Percentiles rank a stretch among this genome's conserved stretches.
These are phyloP conservation scores for Cryptus armator DNA, from an alignment of 2,888 invertebrate species.

Conservation along the genomic window DNA sequence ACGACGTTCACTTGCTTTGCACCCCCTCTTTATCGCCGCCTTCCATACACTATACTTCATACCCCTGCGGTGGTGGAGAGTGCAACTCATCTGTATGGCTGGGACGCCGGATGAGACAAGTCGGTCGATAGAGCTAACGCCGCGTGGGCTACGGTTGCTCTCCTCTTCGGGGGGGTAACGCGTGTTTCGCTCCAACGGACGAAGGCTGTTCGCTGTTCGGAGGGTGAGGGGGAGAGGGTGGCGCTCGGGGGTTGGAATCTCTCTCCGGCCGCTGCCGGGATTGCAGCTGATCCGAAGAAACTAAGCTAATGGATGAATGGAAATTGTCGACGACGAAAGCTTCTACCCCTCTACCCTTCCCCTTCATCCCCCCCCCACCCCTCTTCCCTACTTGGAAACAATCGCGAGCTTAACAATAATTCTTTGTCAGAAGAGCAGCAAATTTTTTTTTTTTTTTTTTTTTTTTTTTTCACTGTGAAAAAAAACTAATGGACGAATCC, in stretches of 20 bases:
- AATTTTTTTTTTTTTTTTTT: neutral
- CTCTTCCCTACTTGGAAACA: slow-evolving; percentile 32
- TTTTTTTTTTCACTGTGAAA: neutral
- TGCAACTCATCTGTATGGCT: slow-evolving; percentile 80
- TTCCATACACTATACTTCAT: neutral
- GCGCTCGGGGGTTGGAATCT: neutral
- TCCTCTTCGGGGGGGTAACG: slow-evolving; percentile 57
- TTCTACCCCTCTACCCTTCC: slow-evolving; percentile 55
- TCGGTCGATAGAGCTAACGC: slow-evolving; percentile 84
- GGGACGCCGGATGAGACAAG: slow-evolving; percentile 82
- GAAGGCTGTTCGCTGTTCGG: slow-evolving; percentile 10
- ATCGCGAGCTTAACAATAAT: slow-evolving; percentile 2
- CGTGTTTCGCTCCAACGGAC: slow-evolving; percentile 61
- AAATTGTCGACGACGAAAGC: slow-evolving; percentile 48
- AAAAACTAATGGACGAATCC: slow-evolving; percentile 46
- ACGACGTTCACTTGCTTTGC: neutral
- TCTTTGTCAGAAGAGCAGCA: slow-evolving; percentile 24
- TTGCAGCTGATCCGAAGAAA: slow-evolving; percentile 25
- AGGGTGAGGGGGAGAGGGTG: too few species aligned
- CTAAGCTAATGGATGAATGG: slow-evolving; percentile 35
- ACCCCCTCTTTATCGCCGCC: neutral
- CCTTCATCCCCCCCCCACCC: slow-evolving; percentile 40
- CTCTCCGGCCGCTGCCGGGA: slow-evolving; percentile 1
- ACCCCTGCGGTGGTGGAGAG: slow-evolving; percentile 39
- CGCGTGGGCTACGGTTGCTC: slow-evolving; percentile 68